Evolutionary conservation across 2,888 invertebrate genomes (phyloP), one percentile per base, ranked within the genome.

Genomic region (Vandiemenella viatica): DNA sequence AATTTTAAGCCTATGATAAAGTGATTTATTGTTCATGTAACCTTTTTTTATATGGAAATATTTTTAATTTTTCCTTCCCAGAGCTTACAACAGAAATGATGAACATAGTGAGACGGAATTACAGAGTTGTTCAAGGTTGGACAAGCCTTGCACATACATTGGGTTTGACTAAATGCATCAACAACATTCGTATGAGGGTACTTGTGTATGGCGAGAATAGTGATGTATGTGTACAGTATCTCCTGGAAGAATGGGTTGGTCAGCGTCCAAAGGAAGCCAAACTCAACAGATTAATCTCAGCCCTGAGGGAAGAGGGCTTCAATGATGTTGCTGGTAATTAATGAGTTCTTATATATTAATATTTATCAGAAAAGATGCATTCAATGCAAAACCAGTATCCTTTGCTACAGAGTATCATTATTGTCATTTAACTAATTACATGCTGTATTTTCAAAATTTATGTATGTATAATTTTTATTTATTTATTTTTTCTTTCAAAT

Each of bases 271-370:
- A 44, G 5, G 38, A 47, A 23, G 52, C 52, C 5, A 52, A 45
- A 15, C 38, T 52, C 7, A 46, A 44, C 20, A 37, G n/a, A n/a
- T 41, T 52, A 6, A 18, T 52, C 6, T 20, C 42, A 7, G 49
- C 43, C 4, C 23, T 52, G 8, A 37, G 49, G 6, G 43, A 46
- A 6, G 49, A 52, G 40, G 37, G 21, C 5, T 48, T 46, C 20
- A 52, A 52, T 37, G 52, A 52, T n/a, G 22, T 49, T 23, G 52
- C 52, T 44, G 52, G 52, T 52, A 37, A 21, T n/a, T n/a, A n/a
- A n/a, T n/a, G n/a, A n/a, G n/a, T n/a, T n/a, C n/a, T n/a, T n/a
- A n/a, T n/a, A n/a, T n/a, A n/a, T n/a, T n/a, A n/a, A n/a, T n/a
- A n/a, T n/a, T n/a, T n/a, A n/a, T n/a, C n/a, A n/a, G n/a, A n/a